Conservation (phyloP, 2,113 vertebrate species). For the Ceyx margarethae region DNA sequence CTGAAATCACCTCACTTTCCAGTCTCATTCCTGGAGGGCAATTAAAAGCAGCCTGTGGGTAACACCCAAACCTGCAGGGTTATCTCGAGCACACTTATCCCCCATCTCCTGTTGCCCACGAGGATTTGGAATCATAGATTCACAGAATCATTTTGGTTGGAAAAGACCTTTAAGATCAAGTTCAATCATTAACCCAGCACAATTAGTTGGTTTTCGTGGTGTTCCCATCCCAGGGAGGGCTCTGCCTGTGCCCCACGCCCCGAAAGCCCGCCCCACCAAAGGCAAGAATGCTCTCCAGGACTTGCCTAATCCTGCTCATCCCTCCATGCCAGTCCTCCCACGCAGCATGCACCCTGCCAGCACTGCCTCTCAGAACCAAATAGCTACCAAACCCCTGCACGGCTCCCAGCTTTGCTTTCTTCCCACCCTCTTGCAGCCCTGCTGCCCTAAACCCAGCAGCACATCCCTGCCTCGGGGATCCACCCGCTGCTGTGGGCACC, state of each 20-base stretch:
- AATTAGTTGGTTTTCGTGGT: background rate
- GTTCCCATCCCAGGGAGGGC: background rate
- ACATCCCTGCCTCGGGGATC: background rate
- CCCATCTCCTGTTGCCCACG: accelerated
- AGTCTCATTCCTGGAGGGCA: background rate
- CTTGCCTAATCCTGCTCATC: slow-evolving; percentile 61
- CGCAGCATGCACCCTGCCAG: slow-evolving; percentile 12
- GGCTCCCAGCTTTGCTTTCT: background rate
- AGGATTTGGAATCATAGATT: background rate
- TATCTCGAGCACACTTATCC: background rate
- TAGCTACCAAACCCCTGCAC: background rate
- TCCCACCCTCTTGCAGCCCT: background rate
- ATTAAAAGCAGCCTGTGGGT: background rate
- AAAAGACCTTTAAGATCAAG: background rate
- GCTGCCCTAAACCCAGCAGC: background rate
- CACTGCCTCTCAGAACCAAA: background rate
- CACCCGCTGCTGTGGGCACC: accelerated
- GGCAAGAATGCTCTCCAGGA: slow-evolving; percentile 54
- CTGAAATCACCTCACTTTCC: background rate
- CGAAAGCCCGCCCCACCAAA: slow-evolving; percentile 19
- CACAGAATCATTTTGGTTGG: background rate
- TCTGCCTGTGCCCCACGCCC: background rate
- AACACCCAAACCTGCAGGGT: background rate
- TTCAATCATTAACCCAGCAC: background rate
- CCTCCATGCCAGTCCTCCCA: slow-evolving; percentile 60